Evolutionary conservation across 2,113 vertebrate genomes (phyloP).

Genomic region (Trogon surrucura): DNA sequence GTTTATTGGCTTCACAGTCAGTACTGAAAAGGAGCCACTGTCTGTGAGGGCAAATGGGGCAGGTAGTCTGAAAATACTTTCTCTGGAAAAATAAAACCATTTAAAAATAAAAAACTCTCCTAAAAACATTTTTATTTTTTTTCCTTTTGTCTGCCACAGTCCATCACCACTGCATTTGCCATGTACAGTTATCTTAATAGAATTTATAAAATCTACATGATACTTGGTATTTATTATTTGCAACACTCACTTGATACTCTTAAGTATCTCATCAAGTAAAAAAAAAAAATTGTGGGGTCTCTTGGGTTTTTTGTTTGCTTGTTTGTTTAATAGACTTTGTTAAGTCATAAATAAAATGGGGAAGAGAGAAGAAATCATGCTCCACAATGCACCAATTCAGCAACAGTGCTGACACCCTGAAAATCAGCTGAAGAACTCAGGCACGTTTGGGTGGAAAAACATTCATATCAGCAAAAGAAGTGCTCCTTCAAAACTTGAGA

Average conservation of each 20-base stretch:
- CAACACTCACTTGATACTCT: neutral
- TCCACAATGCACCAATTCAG: neutral
- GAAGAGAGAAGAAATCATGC: neutral
- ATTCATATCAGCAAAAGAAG: accelerated
- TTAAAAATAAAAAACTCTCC: neutral
- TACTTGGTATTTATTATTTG: neutral
- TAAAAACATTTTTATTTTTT: neutral
- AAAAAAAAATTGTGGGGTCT: neutral
- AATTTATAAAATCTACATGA: neutral
- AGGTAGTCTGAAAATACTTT: neutral
- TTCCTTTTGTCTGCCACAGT: neutral
- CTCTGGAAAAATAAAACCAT: neutral
- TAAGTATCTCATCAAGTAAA: neutral
- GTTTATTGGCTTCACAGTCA: neutral
- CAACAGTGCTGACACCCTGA: neutral
- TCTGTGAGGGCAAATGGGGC: no score
- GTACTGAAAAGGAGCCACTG: neutral
- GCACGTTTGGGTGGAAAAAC: neutral
- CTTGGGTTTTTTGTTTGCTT: no score
- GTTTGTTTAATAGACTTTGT: neutral
- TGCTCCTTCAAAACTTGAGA: neutral
- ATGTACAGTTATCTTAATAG: neutral
- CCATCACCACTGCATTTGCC: neutral
- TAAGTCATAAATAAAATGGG: neutral
- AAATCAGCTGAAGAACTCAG: neutral